phyloP scores from a whole-genome alignment of 2,113 vertebrate genomes.

The Psittacula cyanocephala region DNA sequence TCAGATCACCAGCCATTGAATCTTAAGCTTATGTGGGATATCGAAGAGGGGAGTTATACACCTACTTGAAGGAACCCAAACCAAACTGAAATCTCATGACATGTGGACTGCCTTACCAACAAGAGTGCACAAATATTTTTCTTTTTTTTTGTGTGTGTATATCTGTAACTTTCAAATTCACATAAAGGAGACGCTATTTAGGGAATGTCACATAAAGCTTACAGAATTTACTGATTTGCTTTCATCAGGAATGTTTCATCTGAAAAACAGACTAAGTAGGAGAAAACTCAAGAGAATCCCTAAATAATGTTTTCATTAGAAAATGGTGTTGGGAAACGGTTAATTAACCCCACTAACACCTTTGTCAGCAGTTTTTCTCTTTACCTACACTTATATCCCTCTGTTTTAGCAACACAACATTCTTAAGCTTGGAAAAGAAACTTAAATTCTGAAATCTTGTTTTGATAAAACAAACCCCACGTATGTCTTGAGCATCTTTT shows the following conservation, averaged over 20 bases:
- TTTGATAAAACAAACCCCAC: not conserved
- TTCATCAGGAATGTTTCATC: not conserved
- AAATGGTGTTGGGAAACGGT: not conserved
- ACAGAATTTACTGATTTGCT: not conserved
- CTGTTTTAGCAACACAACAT: not conserved
- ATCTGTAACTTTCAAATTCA: not conserved
- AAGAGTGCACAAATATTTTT: accelerated
- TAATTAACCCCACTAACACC: not conserved
- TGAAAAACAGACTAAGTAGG: not conserved
- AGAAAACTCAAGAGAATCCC: not conserved
- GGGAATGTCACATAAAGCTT: not conserved
- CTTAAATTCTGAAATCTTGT: not conserved
- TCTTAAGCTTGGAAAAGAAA: not conserved
- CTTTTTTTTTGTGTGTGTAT: not conserved
- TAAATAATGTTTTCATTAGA: not conserved
- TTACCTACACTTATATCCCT: not conserved
- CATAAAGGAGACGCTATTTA: not conserved
- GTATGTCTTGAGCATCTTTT: not conserved
- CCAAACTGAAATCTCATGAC: not conserved
- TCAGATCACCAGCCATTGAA: not conserved
- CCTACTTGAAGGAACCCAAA: not conserved
- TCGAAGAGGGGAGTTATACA: not conserved
- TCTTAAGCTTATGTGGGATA: not conserved
- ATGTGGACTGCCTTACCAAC: not conserved
- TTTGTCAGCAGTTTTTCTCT: not conserved